Base-by-base conservation (phyloP, 1,140 invertebrate species). In the Lepidurus apus region DNA sequence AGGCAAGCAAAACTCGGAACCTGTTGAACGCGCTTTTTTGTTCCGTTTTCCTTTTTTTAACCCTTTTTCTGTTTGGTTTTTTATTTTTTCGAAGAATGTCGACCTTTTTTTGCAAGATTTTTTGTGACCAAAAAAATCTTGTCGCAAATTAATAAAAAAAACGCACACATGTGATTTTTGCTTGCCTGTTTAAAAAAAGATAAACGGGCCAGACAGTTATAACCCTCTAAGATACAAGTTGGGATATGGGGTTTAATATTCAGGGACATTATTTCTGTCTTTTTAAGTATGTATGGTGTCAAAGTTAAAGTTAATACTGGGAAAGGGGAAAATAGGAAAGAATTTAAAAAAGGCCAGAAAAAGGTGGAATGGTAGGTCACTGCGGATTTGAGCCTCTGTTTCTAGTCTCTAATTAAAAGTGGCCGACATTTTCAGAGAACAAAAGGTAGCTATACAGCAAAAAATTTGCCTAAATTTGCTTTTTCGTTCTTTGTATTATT, bases 381-480 rank as follows among this genome's bases (percentile, higher is more conserved):
- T 65, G 21, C 53, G 53, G 53, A 65, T 65, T 65, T 65, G 53
- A 65, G 53, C 53, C 53, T 65, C 53, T 65, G 53, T 65, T 65
- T 65, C 53, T 65, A 65, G 53, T 65, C 53, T 65, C 53, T 65
- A 65, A 65, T 65, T 65, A 65, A 65, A 65, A 65, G 53, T 65
- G 53, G 53, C 53, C 53, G 53, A 65, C 53, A 65, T n/a, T 65
- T 65, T 65, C 53, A 65, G 53, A 13, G 53, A n/a, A 21, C 21
- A 21, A 65, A 65, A 65, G 53, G 53, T 65, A 65, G 53, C n/a
- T 65, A 65, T 34, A 34, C 34, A 34, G 34, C 34, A 34, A 34
- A 34, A 34, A 34, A 34, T 4, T 34, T 34, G 34, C 34, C 34
- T 34, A 34, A 34, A 34, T 34, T 2, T 34, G 34, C 34, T 4